These are phyloP conservation scores for Drosophila sordidula DNA, from an alignment of 2,888 invertebrate genomes.

Conservation along the genomic window DNA sequence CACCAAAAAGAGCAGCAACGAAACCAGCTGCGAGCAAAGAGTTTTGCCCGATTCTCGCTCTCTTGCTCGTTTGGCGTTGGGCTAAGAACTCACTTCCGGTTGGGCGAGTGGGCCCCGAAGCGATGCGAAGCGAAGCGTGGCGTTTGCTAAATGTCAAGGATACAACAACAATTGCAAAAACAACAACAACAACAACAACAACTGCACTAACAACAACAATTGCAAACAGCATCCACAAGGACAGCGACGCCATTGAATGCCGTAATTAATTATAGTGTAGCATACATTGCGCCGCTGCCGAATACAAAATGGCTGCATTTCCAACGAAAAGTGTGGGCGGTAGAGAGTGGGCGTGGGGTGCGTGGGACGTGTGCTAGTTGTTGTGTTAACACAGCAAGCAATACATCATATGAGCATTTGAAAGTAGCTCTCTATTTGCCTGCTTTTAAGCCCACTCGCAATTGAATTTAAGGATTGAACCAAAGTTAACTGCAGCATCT, in stretches of 20 bases:
- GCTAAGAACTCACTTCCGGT: slow-evolving; percentile 45
- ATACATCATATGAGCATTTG: slow-evolving; percentile 25
- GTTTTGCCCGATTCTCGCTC: slow-evolving; percentile 24
- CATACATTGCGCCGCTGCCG: slow-evolving; percentile 61
- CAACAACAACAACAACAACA: slow-evolving; percentile 9
- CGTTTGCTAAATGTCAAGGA: slow-evolving; percentile 71
- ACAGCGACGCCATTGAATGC: slow-evolving; percentile 52
- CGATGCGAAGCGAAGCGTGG: slow-evolving; percentile 30
- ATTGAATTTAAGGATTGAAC: slow-evolving; percentile 11
- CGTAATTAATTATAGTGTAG: slow-evolving; percentile 71
- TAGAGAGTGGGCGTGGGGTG: background rate
- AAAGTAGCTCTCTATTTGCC: slow-evolving; percentile 24
- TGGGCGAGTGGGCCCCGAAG: slow-evolving; percentile 31
- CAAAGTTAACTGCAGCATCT: background rate
- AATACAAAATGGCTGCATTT: slow-evolving; percentile 66
- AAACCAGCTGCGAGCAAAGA: slow-evolving; percentile 29
- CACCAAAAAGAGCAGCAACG: slow-evolving; percentile 30
- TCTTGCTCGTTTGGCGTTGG: slow-evolving; percentile 15
- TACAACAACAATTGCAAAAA: slow-evolving; percentile 52
- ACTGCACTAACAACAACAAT: slow-evolving; percentile 4
- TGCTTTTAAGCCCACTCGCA: slow-evolving; percentile 5
- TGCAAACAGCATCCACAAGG: slow-evolving; percentile 39
- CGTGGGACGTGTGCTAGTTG: background rate
- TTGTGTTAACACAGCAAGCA: background rate
- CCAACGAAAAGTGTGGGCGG: slow-evolving; percentile 20